phyloP scores from a whole-genome alignment of 2,888 invertebrate genomes.

The Philereme transversata region DNA sequence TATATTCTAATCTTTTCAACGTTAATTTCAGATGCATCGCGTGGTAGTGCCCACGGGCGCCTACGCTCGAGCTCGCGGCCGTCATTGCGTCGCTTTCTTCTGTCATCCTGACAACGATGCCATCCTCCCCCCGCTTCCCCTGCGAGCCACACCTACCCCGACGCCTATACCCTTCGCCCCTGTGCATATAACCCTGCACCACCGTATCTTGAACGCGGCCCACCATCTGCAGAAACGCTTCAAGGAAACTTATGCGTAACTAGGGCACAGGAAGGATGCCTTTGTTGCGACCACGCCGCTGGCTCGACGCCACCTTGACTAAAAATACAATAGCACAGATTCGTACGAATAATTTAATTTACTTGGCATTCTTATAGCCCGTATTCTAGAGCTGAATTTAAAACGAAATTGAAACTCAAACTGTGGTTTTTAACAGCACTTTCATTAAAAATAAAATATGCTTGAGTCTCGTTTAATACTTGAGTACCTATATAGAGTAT shows the following conservation, averaged over 20 bases:
- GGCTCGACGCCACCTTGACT: too few species aligned
- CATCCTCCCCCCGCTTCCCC: constrained; percentile 76
- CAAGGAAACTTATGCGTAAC: constrained; percentile 87
- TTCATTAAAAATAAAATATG: too few species aligned
- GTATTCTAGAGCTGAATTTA: too few species aligned
- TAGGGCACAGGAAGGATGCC: constrained; percentile 24
- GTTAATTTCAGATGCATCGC: constrained; percentile 84
- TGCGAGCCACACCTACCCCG: constrained; percentile 67
- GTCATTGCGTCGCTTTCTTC: constrained; percentile 91
- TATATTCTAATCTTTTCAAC: not conserved
- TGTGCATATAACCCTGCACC: constrained; percentile 72
- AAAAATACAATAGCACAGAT: too few species aligned
- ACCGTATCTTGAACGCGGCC: constrained; percentile 87
- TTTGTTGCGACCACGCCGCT: too few species aligned
- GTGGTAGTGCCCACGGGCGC: constrained; percentile 88
- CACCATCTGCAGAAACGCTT: constrained; percentile 89
- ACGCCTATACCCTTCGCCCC: constrained; percentile 70
- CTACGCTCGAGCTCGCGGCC: constrained; percentile 84
- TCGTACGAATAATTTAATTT: too few species aligned
- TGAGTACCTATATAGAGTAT: too few species aligned
- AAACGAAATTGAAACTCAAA: too few species aligned
- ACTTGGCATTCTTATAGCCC: too few species aligned
- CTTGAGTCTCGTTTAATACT: too few species aligned
- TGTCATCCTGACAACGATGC: constrained; percentile 88
- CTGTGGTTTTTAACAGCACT: too few species aligned